Conservation (phyloP, 1,140 invertebrate genomes). For the Agrilus planipennis region DNA sequence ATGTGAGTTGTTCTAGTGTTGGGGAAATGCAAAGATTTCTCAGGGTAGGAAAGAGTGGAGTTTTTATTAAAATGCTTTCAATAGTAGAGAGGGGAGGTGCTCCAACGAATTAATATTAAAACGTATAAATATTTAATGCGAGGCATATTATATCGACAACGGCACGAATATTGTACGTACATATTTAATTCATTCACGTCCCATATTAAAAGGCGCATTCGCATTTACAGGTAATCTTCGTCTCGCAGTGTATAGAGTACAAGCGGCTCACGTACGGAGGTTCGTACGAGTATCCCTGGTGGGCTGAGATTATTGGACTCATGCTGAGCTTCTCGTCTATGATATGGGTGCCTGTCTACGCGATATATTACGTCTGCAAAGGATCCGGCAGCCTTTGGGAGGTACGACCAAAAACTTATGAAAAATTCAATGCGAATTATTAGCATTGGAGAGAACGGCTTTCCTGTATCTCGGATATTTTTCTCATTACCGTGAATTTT, state of each 20-base stretch:
- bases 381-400: slow-evolving; percentile 40
- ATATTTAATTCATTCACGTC: no score
- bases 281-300: slow-evolving; percentile 57
- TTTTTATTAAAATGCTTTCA: no score
- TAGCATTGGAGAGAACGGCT: background rate
- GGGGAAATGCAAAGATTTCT: no score
- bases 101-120: no score
- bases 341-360: slow-evolving; percentile 57
- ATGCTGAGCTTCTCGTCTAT: slow-evolving; percentile 63
- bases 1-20: no score
- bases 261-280: slow-evolving; percentile 50
- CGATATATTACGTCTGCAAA: slow-evolving; percentile 42
- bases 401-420: slow-evolving; percentile 30
- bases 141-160: no score
- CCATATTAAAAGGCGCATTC: slow-evolving; percentile 1
- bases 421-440: slow-evolving; percentile 3
- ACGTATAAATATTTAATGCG: no score
- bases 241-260: slow-evolving; percentile 57
- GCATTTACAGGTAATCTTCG: slow-evolving; percentile 50
- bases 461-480: background rate
- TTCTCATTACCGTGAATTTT: background rate
- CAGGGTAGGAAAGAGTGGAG: no score
- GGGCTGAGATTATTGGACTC: slow-evolving; percentile 62
- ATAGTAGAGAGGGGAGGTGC: no score
- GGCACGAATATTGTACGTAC: no score